Conservation (phyloP, 2,888 invertebrate genomes). For the Elysia crispata region DNA sequence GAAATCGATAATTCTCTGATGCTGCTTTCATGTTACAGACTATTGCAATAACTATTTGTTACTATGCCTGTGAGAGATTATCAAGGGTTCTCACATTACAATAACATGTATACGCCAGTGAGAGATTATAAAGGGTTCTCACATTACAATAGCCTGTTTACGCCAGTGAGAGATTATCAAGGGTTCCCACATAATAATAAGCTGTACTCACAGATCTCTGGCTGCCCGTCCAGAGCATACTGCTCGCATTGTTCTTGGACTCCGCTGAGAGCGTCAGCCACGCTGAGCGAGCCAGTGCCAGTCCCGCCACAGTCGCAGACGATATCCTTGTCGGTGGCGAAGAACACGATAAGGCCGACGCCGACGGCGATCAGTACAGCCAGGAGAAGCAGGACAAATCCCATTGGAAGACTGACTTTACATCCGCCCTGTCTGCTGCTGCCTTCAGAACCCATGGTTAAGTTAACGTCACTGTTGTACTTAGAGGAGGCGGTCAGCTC, state of each 20-base stretch:
- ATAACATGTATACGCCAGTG: too few relatives aligned
- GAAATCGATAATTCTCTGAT: too few relatives aligned
- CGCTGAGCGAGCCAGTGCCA: neutral
- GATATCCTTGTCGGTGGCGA: slow-evolving; percentile 76
- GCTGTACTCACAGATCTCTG: slow-evolving; percentile 35
- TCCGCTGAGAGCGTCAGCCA: neutral
- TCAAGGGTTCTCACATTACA: too few relatives aligned
- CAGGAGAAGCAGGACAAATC: slow-evolving; percentile 62
- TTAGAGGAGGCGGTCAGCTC: neutral
- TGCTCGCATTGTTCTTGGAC: neutral
- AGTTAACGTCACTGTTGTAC: slow-evolving; percentile 10
- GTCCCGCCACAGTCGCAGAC: slow-evolving; percentile 53
- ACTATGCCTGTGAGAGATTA: too few relatives aligned
- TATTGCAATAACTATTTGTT: too few relatives aligned
- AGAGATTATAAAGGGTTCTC: too few relatives aligned
- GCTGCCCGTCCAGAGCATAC: neutral
- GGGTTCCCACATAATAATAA: too few relatives aligned
- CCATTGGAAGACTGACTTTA: slow-evolving; percentile 57
- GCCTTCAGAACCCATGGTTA: neutral
- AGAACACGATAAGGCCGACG: slow-evolving; percentile 68
- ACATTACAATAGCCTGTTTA: too few relatives aligned
- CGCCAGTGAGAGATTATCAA: too few relatives aligned
- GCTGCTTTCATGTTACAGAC: too few relatives aligned
- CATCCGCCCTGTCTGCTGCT: slow-evolving; percentile 44
- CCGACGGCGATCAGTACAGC: slow-evolving; percentile 65